These are phyloP conservation scores for Eutolmus rufibarbis DNA, from an alignment of 2,888 invertebrate species.

Conservation along the genomic window DNA sequence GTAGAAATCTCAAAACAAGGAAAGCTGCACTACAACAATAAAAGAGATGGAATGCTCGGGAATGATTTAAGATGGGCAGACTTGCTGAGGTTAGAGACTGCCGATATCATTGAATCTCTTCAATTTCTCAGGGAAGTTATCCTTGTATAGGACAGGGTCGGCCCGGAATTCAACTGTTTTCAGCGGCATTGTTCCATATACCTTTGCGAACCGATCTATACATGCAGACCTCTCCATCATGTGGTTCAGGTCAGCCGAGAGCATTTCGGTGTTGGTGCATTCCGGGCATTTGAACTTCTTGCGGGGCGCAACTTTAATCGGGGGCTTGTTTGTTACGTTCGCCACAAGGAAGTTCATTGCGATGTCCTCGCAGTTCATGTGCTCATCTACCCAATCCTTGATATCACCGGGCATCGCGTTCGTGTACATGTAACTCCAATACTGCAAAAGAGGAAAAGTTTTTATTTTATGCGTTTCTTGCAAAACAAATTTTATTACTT, in stretches of 20 bases:
- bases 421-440: slow-evolving; percentile 94
- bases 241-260: slow-evolving; percentile 90
- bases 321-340: slow-evolving; percentile 90
- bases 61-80: background rate
- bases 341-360: slow-evolving; percentile 98
- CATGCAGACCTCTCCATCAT: slow-evolving; percentile 93
- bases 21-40: background rate
- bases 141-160: slow-evolving; percentile 92
- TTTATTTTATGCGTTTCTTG: background rate
- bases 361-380: slow-evolving; percentile 98
- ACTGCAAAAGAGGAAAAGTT: slow-evolving; percentile 62
- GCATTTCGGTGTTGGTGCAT: slow-evolving; percentile 91
- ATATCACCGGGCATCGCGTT: slow-evolving; percentile 85
- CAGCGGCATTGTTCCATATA: slow-evolving; percentile 88
- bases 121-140: slow-evolving; percentile 82
- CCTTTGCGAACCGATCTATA: slow-evolving; percentile 78
- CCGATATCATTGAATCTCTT: slow-evolving; percentile 90
- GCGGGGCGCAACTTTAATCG: slow-evolving; percentile 92
- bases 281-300: slow-evolving; percentile 98
- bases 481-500: slow-evolving; percentile 64
- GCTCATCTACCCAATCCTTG: slow-evolving; percentile 88
- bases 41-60: slow-evolving; percentile 19
- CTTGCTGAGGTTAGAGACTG: slow-evolving; percentile 70
- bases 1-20: slow-evolving; percentile 7
- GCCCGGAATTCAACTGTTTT: slow-evolving; percentile 90